These are phyloP conservation scores for Sylvilagus floridanus DNA, from an alignment of 2,797 vertebrate genomes.

Conservation along the genomic window DNA sequence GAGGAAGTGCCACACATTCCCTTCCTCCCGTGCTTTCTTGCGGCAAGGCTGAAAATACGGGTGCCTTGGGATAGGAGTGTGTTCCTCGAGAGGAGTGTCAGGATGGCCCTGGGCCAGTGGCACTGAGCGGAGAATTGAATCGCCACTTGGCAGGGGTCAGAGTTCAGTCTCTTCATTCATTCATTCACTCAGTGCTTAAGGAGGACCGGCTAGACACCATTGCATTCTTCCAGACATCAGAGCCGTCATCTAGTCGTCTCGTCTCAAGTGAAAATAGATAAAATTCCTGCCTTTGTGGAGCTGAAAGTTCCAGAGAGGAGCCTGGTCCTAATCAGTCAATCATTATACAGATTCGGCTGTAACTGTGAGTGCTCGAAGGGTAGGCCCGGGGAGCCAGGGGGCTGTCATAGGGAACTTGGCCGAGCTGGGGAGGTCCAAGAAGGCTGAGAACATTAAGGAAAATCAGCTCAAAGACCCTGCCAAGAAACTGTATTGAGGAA, in stretches of 20 bases:
- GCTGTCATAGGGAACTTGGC: background rate
- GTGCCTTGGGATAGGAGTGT: background rate
- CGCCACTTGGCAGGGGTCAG: background rate
- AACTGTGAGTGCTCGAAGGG: background rate
- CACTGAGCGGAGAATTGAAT: background rate
- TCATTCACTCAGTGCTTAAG: background rate
- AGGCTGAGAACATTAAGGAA: background rate
- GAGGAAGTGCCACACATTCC: background rate
- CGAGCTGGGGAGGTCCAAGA: background rate
- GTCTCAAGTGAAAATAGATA: background rate
- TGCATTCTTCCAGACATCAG: background rate
- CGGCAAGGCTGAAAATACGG: background rate
- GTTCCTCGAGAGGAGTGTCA: background rate
- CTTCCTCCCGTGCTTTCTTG: background rate
- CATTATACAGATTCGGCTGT: background rate
- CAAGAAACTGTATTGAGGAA: background rate
- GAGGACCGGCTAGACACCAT: background rate
- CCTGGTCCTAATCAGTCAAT: no score
- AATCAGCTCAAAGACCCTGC: background rate
- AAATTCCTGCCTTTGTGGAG: background rate
- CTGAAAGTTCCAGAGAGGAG: background rate
- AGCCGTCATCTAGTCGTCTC: no score
- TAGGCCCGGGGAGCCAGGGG: background rate
- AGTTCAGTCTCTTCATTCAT: background rate
- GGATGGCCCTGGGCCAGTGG: background rate